Percentiles rank a stretch among this genome's conserved stretches.
Conservation (phyloP, 2,113 vertebrate species). For the Myrmecophaga tridactyla region DNA sequence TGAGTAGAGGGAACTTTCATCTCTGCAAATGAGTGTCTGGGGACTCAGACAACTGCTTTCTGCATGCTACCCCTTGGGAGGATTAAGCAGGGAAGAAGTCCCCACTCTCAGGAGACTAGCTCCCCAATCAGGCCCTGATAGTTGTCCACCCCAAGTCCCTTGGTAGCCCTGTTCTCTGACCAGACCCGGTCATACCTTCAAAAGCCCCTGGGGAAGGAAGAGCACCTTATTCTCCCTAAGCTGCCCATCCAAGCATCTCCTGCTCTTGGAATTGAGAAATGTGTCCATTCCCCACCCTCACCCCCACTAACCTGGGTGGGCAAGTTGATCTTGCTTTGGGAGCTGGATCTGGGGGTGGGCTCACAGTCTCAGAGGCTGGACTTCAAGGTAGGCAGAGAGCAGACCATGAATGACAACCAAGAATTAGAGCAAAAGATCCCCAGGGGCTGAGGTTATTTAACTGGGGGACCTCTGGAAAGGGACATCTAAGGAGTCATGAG, state of each 20-base stretch:
- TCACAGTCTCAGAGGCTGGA: not conserved
- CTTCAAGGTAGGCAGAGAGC: not conserved
- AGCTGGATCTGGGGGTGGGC: not conserved
- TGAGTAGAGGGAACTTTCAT: not conserved
- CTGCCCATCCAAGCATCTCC: not conserved
- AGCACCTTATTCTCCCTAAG: not conserved
- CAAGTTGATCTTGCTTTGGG: slow-evolving; percentile 2
- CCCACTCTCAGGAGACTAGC: not conserved
- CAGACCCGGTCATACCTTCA: not conserved
- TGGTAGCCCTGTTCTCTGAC: not conserved
- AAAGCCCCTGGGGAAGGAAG: not conserved
- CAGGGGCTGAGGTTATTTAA: not conserved
- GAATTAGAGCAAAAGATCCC: not conserved
- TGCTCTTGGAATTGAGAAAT: not conserved
- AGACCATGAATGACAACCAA: not conserved
- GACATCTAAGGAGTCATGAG: not conserved
- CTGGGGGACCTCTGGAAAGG: not conserved
- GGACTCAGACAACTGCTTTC: not conserved
- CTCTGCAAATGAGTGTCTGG: not conserved
- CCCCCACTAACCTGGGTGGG: not conserved
- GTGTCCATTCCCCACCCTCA: not conserved
- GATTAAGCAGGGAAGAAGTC: not conserved
- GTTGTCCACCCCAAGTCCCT: not conserved
- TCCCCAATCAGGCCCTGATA: not conserved
- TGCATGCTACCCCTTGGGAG: not conserved